A percentile compares a stretch with the other conserved stretches of the same genome.
Conservation (phyloP, 2,113 vertebrate genomes). For the Struthio camelus region DNA sequence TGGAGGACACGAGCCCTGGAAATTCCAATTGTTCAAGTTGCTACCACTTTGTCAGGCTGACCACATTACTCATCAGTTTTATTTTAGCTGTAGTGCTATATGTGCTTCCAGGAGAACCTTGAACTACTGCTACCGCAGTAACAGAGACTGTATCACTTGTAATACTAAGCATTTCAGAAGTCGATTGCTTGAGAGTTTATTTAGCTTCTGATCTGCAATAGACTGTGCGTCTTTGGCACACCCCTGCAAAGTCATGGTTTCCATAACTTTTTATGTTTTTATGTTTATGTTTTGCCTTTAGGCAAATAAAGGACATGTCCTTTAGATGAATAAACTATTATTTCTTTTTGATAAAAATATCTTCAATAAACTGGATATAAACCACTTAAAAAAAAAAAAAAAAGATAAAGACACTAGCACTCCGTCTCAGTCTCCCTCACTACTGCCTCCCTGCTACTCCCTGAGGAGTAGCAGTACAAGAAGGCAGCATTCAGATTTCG, state of each 20-base stretch:
- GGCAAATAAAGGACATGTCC: background rate
- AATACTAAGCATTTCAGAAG: background rate
- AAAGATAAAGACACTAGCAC: background rate
- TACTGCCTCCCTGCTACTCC: background rate
- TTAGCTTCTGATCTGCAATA: background rate
- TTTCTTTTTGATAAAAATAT: background rate
- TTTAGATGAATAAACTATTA: background rate
- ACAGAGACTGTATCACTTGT: background rate
- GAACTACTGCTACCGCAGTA: background rate
- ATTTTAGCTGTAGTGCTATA: background rate
- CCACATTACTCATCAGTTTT: background rate
- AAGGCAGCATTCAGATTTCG: background rate
- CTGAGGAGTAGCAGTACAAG: background rate
- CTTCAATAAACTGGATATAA: background rate
- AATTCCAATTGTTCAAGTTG: constrained; percentile 30
- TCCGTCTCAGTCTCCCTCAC: background rate
- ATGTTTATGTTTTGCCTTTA: background rate
- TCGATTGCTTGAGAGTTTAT: background rate
- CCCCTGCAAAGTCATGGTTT: background rate
- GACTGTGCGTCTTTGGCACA: background rate
- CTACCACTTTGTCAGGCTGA: background rate
- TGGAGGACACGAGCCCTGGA: constrained; percentile 52
- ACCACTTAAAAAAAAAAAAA: background rate
- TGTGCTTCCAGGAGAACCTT: background rate
- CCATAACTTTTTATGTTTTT: background rate